A percentile compares a stretch with the other conserved stretches of the same genome.
phyloP scores from a whole-genome alignment of 2,797 vertebrate species.

The Eurystomus glaucurus region DNA sequence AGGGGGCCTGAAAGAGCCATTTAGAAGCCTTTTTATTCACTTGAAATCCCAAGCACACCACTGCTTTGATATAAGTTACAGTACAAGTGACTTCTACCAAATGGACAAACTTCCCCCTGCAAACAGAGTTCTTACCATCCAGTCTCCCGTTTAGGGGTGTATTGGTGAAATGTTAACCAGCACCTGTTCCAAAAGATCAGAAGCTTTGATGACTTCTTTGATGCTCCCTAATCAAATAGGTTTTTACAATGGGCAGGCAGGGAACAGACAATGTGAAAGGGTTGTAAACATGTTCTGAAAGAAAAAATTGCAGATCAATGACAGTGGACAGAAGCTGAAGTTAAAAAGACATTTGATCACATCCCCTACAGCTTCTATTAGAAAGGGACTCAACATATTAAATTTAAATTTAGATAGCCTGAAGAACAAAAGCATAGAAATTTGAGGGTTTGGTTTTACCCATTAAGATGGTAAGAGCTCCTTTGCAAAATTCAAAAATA shows the following conservation, averaged over 20 bases:
- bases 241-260: neutral
- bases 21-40: neutral
- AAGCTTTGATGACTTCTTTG: neutral
- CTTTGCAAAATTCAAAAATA: neutral
- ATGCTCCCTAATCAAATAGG: neutral
- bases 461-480: neutral
- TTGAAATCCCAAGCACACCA: neutral
- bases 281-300: conserved; percentile 8
- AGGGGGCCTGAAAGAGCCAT: rapidly evolving
- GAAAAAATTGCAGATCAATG: conserved; percentile 40
- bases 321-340: neutral
- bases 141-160: neutral
- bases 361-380: neutral
- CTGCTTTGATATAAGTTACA: neutral
- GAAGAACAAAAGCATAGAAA: neutral
- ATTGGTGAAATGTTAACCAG: neutral
- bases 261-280: neutral
- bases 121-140: neutral
- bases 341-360: conserved; percentile 52
- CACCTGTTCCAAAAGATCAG: neutral
- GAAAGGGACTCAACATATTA: neutral
- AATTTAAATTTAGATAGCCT: neutral
- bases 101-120: neutral
- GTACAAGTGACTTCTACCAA: neutral
- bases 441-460: neutral